These are phyloP conservation scores for Platysternon megacephalum DNA, from an alignment of 2,113 vertebrate genomes.

Conservation along the genomic window DNA sequence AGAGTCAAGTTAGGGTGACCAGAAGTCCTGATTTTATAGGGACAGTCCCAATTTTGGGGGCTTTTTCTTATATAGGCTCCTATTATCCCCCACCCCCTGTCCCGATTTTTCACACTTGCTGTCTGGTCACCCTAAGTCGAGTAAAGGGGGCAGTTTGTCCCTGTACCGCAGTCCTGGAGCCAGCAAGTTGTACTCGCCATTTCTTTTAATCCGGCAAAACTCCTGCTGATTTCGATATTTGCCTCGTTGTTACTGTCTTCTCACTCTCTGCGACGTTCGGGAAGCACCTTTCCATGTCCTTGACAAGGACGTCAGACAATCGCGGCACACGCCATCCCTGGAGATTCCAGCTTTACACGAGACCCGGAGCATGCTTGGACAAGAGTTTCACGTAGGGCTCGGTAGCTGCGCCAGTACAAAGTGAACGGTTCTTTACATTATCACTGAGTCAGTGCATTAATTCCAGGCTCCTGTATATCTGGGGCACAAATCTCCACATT, in stretches of 20 bases:
- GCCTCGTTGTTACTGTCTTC: fast-evolving
- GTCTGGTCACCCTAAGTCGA: no score
- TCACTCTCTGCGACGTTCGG: neutral
- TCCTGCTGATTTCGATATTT: neutral
- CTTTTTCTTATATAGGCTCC: no score
- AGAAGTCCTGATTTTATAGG: no score
- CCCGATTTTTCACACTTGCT: no score
- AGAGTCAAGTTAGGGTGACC: no score
- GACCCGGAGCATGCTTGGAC: neutral
- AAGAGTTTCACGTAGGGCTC: fast-evolving
- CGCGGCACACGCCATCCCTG: neutral
- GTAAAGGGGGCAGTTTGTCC: neutral
- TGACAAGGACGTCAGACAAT: neutral
- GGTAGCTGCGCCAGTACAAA: neutral
- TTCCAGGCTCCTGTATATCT: neutral
- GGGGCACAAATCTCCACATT: neutral
- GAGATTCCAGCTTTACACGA: neutral
- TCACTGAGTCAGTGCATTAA: fast-evolving
- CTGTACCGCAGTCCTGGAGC: neutral
- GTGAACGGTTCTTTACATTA: neutral
- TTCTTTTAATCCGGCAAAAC: neutral
- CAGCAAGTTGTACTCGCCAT: neutral
- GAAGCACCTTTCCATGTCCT: neutral
- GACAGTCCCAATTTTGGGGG: no score
- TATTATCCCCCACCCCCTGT: no score